Percentiles rank a stretch among this genome's conserved stretches.
phyloP scores from a whole-genome alignment of 2,888 invertebrate species.

The Dilophus febrilis region DNA sequence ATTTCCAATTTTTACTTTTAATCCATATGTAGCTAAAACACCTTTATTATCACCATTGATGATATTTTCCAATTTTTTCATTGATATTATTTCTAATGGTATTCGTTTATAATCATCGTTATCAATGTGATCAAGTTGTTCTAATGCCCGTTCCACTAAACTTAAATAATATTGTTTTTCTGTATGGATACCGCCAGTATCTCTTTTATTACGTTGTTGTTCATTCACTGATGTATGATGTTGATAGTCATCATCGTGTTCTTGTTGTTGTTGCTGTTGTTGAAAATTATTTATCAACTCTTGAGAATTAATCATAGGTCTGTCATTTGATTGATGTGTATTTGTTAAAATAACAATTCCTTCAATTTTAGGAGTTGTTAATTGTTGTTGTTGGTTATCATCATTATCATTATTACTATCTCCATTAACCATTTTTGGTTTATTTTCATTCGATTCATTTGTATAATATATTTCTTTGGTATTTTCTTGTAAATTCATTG shows the following conservation, averaged over 20 bases:
- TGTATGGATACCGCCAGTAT: not conserved
- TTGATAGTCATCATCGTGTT: too few species aligned
- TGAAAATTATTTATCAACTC: too few species aligned
- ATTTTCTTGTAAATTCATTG: too few species aligned
- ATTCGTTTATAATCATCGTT: constrained; percentile 31
- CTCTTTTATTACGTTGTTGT: not conserved
- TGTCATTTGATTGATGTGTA: too few species aligned
- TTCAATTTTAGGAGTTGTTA: too few species aligned
- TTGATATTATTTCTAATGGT: constrained; percentile 30
- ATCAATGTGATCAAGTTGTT: constrained; percentile 33
- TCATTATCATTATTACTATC: not conserved
- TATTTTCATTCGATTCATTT: too few species aligned
- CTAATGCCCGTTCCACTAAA: constrained; percentile 32
- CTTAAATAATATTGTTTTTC: constrained; percentile 11
- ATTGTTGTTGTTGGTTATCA: too few species aligned
- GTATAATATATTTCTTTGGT: too few species aligned
- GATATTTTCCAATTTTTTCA: constrained; percentile 21
- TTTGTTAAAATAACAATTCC: not conserved
- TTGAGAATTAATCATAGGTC: too few species aligned
- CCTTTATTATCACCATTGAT: constrained; percentile 16
- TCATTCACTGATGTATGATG: too few species aligned
- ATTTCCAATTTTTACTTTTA: constrained; percentile 29
- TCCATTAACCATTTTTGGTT: not conserved
- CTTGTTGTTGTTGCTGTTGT: too few species aligned
- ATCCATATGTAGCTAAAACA: constrained; percentile 27